These are phyloP conservation scores for Camponotus floridanus DNA, from an alignment of 1,140 invertebrate genomes.

Conservation along the genomic window DNA sequence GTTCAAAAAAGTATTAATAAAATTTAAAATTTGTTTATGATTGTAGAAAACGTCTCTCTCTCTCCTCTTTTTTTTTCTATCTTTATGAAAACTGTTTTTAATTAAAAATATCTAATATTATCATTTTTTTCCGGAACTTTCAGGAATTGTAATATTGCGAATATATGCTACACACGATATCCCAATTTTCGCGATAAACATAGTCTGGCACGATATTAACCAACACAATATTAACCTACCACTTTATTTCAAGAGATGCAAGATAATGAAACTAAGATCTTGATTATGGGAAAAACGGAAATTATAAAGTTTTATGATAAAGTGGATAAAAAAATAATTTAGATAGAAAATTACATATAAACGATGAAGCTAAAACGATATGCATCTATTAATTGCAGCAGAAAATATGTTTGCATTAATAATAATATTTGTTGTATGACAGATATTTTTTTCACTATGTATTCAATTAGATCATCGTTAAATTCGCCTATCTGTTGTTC, in stretches of 20 bases:
- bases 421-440: not conserved
- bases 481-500: not conserved
- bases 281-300: not conserved
- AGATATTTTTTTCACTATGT: not conserved
- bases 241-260: constrained; percentile 9
- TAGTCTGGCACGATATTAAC: constrained; percentile 4
- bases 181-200: constrained; percentile 20
- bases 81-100: not conserved
- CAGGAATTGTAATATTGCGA: not conserved
- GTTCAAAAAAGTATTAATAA: not conserved
- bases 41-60: not conserved
- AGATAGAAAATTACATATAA: not conserved
- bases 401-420: not conserved
- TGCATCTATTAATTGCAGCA: no score
- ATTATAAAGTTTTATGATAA: not conserved
- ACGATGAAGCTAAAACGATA: not conserved
- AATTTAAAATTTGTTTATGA: not conserved
- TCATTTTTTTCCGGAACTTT: not conserved
- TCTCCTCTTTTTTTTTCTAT: no score
- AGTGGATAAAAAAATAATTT: not conserved
- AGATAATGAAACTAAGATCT: constrained; percentile 31
- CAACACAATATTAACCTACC: not conserved
- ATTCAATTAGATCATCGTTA: not conserved
- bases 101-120: not conserved
- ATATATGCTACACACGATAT: not conserved